phyloP scores from a whole-genome alignment of 2,888 invertebrate genomes.

The Leptothorax acervorum region DNA sequence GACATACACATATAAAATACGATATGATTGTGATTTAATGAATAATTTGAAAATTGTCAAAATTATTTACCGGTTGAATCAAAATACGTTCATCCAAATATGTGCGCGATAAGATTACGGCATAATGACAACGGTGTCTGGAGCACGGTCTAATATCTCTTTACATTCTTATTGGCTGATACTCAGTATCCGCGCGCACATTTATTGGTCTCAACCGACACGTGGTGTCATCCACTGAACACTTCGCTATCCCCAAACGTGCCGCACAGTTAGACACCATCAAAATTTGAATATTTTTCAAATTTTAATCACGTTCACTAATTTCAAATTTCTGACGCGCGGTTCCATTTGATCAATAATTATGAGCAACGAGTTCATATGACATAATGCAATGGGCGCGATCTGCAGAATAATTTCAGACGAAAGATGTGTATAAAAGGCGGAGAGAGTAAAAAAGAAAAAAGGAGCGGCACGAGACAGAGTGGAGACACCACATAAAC shows the following conservation, averaged over 20 bases:
- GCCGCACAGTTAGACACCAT: constrained; percentile 43
- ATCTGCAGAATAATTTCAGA: constrained; percentile 4
- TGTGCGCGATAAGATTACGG: constrained; percentile 67
- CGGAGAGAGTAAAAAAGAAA: constrained; percentile 48
- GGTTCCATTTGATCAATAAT: constrained; percentile 40
- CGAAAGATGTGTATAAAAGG: constrained; percentile 13
- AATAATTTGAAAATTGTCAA: background rate
- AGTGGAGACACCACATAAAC: constrained; percentile 80
- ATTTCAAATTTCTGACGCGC: background rate
- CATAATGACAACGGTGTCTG: constrained; percentile 67
- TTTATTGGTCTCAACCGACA: constrained; percentile 77
- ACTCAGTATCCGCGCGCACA: constrained; percentile 70
- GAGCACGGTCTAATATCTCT: constrained; percentile 73
- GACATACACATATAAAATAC: background rate
- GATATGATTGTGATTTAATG: background rate
- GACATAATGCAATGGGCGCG: constrained; percentile 7
- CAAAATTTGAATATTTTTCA: background rate
- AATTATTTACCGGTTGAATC: constrained; percentile 72
- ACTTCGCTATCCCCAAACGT: constrained; percentile 29
- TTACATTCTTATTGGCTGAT: constrained; percentile 77
- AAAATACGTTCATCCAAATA: constrained; percentile 55
- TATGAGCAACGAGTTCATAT: constrained; percentile 1
- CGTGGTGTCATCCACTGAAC: constrained; percentile 71
- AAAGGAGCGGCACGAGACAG: constrained; percentile 70
- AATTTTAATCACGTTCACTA: constrained; percentile 28